These are phyloP conservation scores for Mycteria americana DNA, from an alignment of 2,797 vertebrate genomes.

Conservation along the genomic window DNA sequence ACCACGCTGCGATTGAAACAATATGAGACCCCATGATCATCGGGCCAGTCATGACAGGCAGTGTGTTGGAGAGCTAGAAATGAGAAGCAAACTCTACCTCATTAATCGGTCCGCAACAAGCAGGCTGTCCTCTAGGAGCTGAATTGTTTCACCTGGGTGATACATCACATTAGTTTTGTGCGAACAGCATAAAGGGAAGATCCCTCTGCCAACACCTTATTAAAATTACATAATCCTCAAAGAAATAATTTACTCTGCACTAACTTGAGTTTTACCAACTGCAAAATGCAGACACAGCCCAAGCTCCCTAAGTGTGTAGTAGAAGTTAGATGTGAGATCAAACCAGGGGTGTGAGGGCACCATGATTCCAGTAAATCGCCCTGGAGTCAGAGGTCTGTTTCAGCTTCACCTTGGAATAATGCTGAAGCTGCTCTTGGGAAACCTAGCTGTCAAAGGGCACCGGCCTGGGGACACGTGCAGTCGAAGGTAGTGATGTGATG, in stretches of 20 bases:
- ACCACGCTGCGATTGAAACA: conserved; percentile 81
- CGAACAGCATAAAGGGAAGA: not conserved
- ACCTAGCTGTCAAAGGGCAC: not conserved
- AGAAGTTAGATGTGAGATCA: not conserved
- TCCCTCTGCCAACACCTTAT: not conserved
- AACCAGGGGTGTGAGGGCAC: not conserved
- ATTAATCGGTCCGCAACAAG: not conserved
- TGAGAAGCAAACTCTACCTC: not conserved
- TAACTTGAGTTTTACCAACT: not conserved
- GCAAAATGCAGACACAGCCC: not conserved
- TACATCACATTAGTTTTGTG: not conserved
- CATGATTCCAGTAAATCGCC: not conserved
- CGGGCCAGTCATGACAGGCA: conserved; percentile 83
- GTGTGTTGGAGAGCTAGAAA: conserved; percentile 85
- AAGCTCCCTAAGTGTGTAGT: not conserved
- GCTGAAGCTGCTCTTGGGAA: not conserved
- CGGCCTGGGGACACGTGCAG: not conserved
- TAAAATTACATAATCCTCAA: not conserved
- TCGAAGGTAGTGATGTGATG: not conserved
- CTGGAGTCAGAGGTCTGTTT: not conserved
- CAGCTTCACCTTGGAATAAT: not conserved
- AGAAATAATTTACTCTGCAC: not conserved
- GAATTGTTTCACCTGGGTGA: not conserved
- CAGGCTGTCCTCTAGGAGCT: not conserved
- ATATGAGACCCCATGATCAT: conserved; percentile 87